Evolutionary conservation across 2,888 invertebrate genomes (phyloP), one percentile per base, ranked within the genome.

Genomic region (Rhodophaea formosa): DNA sequence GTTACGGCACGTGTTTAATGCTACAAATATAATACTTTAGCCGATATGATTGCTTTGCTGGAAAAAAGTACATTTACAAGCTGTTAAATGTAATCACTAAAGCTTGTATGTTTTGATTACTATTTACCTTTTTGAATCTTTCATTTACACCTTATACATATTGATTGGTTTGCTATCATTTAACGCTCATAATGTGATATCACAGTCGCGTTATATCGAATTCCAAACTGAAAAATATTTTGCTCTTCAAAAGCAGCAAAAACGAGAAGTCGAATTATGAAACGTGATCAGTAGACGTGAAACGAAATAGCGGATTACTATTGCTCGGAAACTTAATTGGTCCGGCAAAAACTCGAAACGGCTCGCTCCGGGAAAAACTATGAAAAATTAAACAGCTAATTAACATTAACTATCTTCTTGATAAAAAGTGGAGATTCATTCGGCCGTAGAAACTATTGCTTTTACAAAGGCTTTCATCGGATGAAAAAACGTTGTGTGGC

Each of bases 361-460:
- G 35, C 35, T 51, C 51, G 39, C 35, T 35, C 17, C 51, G 35
- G 51, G 62, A 65, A 60, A 63, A 63, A 65, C 62, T 62, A 57
- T 46, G 59, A 63, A 63, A 65, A 61, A 67, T 60, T 58, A 63
- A 66, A 66, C 30, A 55, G 62, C 64, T 67, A 76, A 75, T 73
- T 73, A 76, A 68, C 70, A 69, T 73, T 69, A 69, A 70, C 66
- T 70, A 71, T 71, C 72, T 71, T 73, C 73, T 71, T 74, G 64
- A 79, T 71, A 87, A 87, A 88, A 88, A 86, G 72, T 75, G 73
- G 70, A 64, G 69, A 74, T 68, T 68, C 84, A 83, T 76, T 82
- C 79, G 83, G 80, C 85, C 88, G 84, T 86, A 84, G 83, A 84
- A 88, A 83, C 77, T 82, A 84, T 87, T 84, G 62, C 74, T 69